Evolutionary conservation across 2,888 invertebrate species (phyloP).

Genomic region (Oithona nana): DNA sequence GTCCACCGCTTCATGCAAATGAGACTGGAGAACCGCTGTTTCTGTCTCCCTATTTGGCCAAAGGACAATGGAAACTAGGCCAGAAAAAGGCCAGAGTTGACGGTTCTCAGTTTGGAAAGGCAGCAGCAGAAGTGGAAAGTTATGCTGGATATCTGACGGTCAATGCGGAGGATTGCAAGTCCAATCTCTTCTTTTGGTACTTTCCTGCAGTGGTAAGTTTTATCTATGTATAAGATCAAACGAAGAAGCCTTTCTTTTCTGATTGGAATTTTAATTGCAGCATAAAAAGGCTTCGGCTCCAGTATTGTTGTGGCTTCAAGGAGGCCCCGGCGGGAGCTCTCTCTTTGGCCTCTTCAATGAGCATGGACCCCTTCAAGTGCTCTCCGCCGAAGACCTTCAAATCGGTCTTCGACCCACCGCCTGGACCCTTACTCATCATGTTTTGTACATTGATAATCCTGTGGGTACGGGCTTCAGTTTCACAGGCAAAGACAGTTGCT

Average conservation of each 20-base stretch:
- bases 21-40: conserved; percentile 3
- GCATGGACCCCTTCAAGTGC: conserved; percentile 52
- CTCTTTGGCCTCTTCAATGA: conserved; percentile 61
- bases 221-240: no score
- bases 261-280: no score
- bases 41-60: neutral
- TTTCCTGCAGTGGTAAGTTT: conserved; percentile 43
- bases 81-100: conserved; percentile 17
- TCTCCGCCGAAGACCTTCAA: conserved; percentile 31
- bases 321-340: conserved; percentile 58
- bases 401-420: conserved; percentile 42
- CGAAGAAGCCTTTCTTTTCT: no score
- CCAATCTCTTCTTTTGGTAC: conserved; percentile 81
- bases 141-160: conserved; percentile 70
- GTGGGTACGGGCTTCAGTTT: conserved; percentile 80
- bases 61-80: conserved; percentile 6
- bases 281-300: conserved; percentile 36
- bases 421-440: conserved; percentile 57
- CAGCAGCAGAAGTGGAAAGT: conserved; percentile 30
- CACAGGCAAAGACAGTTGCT: conserved; percentile 52
- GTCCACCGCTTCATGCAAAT: neutral
- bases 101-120: conserved; percentile 14
- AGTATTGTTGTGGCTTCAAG: conserved; percentile 64
- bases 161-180: conserved; percentile 44
- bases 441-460: conserved; percentile 80